phyloP scores from a whole-genome alignment of 1,140 invertebrate genomes.

The Aricia agestis region DNA sequence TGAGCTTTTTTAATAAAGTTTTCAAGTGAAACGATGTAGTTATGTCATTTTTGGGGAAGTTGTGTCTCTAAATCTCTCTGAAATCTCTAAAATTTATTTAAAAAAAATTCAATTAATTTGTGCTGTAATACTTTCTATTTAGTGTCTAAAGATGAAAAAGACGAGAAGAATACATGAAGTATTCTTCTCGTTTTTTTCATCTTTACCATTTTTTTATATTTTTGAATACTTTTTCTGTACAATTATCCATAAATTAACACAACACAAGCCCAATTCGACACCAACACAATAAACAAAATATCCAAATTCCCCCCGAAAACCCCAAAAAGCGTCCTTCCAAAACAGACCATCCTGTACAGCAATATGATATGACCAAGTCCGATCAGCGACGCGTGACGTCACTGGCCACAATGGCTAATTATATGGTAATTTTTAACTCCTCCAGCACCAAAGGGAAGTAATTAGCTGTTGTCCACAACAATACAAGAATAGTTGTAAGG shows the following conservation, averaged over 20 bases:
- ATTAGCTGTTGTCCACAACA: conserved; percentile 11
- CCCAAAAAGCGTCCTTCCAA: neutral
- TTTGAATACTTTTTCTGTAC: neutral
- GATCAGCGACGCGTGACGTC: conserved; percentile 52
- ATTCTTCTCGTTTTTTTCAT: too few species aligned
- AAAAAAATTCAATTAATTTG: too few species aligned
- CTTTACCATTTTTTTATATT: too few species aligned
- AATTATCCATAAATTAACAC: neutral
- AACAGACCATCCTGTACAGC: conserved; percentile 38
- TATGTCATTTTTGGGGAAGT: neutral
- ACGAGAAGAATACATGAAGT: too few species aligned
- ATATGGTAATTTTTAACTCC: conserved; percentile 21
- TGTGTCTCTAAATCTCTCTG: too few species aligned
- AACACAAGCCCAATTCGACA: neutral
- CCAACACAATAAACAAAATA: too few species aligned
- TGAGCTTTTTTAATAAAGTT: neutral
- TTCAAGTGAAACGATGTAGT: neutral
- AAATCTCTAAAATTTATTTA: too few species aligned
- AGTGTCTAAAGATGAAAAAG: too few species aligned
- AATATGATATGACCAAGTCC: conserved; percentile 38
- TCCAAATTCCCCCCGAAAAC: neutral
- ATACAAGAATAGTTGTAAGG: conserved; percentile 9
- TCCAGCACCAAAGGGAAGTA: conserved; percentile 1
- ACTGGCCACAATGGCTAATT: conserved; percentile 32
- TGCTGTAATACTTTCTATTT: too few species aligned